Conservation (phyloP, 2,888 invertebrate genomes). For the Pristionchus exspectatus region DNA sequence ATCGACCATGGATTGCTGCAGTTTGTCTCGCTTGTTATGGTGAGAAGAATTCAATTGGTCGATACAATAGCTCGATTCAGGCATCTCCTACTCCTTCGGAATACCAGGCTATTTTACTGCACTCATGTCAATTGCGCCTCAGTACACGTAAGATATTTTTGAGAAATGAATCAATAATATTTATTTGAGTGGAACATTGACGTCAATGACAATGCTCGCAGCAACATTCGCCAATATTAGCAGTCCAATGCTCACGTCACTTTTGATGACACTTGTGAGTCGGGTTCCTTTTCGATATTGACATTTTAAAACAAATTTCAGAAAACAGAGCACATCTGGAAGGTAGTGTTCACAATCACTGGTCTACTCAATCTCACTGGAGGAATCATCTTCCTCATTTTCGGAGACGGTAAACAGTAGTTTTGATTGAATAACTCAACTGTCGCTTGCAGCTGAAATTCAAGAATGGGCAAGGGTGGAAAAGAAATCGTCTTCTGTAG, state of each 20-base stretch:
- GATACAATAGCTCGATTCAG: not conserved
- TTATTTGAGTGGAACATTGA: not conserved
- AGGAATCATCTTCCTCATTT: not conserved
- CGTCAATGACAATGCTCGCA: not conserved
- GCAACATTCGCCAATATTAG: constrained; percentile 15
- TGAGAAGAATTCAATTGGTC: not conserved
- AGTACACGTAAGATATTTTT: constrained; percentile 7
- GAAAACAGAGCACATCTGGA: not conserved
- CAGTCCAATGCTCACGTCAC: not conserved
- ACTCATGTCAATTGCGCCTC: not conserved
- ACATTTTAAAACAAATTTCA: not conserved
- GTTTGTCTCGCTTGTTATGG: constrained; percentile 39
- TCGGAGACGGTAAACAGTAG: not conserved
- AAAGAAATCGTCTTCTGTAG: not conserved
- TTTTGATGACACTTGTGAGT: not conserved
- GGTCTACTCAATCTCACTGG: not conserved
- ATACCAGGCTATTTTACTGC: constrained; percentile 34
- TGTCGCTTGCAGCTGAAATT: not conserved
- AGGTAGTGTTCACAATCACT: not conserved
- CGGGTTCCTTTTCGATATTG: not conserved
- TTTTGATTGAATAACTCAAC: not conserved
- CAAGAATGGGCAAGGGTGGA: constrained; percentile 5
- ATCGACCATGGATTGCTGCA: constrained; percentile 43
- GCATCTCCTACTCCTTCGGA: not conserved
- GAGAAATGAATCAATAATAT: not conserved